Evolutionary conservation across 2,113 vertebrate species (phyloP).

Genomic region (Aptenodytes forsteri): DNA sequence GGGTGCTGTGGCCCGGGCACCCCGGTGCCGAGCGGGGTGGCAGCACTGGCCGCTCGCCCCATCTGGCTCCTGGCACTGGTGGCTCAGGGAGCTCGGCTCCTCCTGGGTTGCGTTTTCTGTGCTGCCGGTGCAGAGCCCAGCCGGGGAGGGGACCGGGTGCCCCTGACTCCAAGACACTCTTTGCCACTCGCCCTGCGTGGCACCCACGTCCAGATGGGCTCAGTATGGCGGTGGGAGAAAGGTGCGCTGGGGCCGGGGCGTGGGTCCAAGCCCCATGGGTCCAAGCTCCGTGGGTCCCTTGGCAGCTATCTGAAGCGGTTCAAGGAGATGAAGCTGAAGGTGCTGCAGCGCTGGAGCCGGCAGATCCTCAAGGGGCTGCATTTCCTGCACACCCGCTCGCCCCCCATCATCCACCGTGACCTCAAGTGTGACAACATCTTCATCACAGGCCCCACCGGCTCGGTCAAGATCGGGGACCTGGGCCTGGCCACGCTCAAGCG

Average conservation of each 20-base stretch:
- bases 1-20: neutral
- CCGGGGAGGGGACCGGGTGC: neutral
- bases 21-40: fast-evolving
- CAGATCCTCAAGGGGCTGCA: conserved; percentile 96
- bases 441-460: conserved; percentile 95
- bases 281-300: neutral
- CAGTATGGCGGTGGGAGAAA: fast-evolving
- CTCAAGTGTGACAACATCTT: conserved; percentile 99
- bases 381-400: conserved; percentile 93
- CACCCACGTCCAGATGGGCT: fast-evolving
- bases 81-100: neutral
- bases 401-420: conserved; percentile 96
- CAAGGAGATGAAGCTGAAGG: conserved; percentile 96
- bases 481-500: conserved; percentile 95
- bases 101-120: neutral
- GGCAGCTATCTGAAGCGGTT: conserved; percentile 93
- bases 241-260: neutral
- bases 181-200: neutral
- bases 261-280: fast-evolving
- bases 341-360: conserved; percentile 93
- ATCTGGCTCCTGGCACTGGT: neutral
- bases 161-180: neutral
- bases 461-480: conserved; percentile 95
- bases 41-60: neutral
- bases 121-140: neutral